Evolutionary conservation across 2,797 vertebrate species (phyloP).

Genomic region (Caiman crocodilus): DNA sequence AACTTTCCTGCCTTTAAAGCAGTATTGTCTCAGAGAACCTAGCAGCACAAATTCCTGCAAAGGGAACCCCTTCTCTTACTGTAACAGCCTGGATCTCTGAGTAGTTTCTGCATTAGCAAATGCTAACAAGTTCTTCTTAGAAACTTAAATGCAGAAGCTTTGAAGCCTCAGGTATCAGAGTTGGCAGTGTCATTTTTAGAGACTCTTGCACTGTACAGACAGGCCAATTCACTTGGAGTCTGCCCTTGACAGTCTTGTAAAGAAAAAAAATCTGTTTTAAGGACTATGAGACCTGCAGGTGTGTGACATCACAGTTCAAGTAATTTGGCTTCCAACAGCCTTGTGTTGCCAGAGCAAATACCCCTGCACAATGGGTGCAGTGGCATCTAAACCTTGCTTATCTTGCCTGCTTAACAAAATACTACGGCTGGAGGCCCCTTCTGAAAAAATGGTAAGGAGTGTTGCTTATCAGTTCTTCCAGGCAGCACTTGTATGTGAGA

Average conservation of each 20-base stretch:
- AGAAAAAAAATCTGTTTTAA: neutral
- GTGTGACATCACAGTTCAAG: neutral
- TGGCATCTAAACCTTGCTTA: neutral
- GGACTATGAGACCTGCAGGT: neutral
- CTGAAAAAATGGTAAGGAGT: neutral
- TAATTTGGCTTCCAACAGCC: constrained; percentile 8
- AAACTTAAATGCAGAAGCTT: neutral
- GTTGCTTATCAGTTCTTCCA: accelerated
- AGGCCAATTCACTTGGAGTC: neutral
- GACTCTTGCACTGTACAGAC: neutral
- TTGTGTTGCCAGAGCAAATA: neutral
- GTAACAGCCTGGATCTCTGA: neutral
- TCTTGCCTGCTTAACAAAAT: neutral
- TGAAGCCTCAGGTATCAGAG: neutral
- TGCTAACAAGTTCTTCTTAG: neutral
- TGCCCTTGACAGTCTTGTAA: neutral
- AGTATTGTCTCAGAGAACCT: neutral
- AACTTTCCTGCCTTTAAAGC: neutral
- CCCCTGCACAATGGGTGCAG: neutral
- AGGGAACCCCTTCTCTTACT: neutral
- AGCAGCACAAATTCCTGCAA: neutral
- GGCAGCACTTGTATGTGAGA: neutral
- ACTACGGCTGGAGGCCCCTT: neutral
- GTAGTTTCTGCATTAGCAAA: neutral
- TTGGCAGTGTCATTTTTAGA: neutral